Evolutionary conservation across 2,888 invertebrate species (phyloP).

Genomic region (Melikaiella ostensackeni): DNA sequence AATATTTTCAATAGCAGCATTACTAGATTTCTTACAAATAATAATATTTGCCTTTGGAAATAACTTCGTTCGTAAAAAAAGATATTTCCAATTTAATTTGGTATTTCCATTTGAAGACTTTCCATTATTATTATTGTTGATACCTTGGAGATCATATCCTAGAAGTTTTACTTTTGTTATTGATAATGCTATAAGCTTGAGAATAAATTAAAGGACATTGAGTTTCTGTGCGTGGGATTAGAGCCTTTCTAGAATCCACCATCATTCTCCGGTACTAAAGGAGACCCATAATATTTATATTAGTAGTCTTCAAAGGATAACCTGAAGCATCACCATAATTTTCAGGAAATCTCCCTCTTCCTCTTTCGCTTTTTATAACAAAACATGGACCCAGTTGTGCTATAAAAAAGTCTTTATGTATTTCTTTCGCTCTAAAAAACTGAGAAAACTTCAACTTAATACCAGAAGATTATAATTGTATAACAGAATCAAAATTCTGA

Average conservation of each 20-base stretch:
- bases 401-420: slow-evolving; percentile 3
- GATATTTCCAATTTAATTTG: not conserved
- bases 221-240: slow-evolving; percentile 19
- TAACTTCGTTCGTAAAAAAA: not conserved
- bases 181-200: slow-evolving; percentile 27
- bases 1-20: not conserved
- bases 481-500: too few species aligned
- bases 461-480: too few species aligned
- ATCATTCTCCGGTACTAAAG: slow-evolving; percentile 4
- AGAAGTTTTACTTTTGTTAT: not conserved
- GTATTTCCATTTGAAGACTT: not conserved
- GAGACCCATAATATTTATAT: slow-evolving; percentile 27
- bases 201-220: slow-evolving; percentile 6
- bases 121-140: not conserved
- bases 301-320: slow-evolving; percentile 24
- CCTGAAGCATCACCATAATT: slow-evolving; percentile 8
- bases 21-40: too few species aligned
- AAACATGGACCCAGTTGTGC: slow-evolving; percentile 4
- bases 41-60: not conserved
- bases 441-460: not conserved
- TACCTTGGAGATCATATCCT: not conserved
- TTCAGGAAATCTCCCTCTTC: not conserved
- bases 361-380: not conserved
- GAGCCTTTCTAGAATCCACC: slow-evolving; percentile 3
- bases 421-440: not conserved